Conservation (phyloP, 2,888 invertebrate species). For the Bhutanitis thaidina region DNA sequence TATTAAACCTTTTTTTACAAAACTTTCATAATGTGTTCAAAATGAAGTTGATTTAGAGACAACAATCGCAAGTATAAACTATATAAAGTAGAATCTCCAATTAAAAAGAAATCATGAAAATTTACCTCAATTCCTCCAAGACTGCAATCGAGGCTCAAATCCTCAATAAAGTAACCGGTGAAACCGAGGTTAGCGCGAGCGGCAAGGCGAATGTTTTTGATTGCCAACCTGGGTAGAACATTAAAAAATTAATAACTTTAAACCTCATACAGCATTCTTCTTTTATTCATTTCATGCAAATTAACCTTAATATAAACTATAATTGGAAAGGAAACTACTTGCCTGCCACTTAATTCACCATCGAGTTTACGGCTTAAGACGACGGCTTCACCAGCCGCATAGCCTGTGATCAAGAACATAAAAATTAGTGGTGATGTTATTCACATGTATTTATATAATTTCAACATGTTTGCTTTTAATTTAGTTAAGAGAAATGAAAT, state of each 20-base stretch:
- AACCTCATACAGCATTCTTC: no score
- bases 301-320: no score
- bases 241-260: no score
- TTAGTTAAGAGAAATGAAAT: background rate
- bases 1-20: no score
- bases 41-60: no score
- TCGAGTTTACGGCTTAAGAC: constrained; percentile 21
- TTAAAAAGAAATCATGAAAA: no score
- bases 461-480: no score
- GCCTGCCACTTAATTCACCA: constrained; percentile 27
- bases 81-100: no score
- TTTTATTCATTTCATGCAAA: no score
- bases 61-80: no score
- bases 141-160: constrained; percentile 33
- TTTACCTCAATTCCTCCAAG: constrained; percentile 43
- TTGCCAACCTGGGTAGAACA: constrained; percentile 32
- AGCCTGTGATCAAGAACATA: constrained; percentile 22
- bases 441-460: background rate
- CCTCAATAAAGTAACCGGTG: constrained; percentile 41
- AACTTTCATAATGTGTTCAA: no score
- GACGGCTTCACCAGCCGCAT: constrained; percentile 16
- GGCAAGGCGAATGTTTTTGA: constrained; percentile 31
- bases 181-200: constrained; percentile 34
- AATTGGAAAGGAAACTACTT: constrained; percentile 10
- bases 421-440: background rate